Evolutionary conservation across 64 coral and sea anemone genomes (phyloP), one percentile per base, ranked within the genome.

Genomic region (Montipora efflorescens): DNA sequence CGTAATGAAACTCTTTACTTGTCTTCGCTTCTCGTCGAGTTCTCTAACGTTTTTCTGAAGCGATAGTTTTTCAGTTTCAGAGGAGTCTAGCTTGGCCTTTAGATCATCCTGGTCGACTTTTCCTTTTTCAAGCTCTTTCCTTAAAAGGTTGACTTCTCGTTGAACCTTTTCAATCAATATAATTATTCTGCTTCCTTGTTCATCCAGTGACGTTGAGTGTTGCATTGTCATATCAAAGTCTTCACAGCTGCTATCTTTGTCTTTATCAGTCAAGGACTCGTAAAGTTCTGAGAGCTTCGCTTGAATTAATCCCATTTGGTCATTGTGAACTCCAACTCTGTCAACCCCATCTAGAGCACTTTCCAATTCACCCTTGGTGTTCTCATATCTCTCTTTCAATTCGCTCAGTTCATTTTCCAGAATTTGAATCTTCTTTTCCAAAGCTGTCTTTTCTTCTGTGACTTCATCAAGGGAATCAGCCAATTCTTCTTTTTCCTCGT

Each of bases 1-100:
- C 10, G 93, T 90, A 4, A 98, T 79, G 72, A 98, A 98, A 78
- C 93, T 94, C 79, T 98, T 98, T 21, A 98, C 91, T 58, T 98
- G 96, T 77, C 88, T 91, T 66, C 91, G 87, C 77, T 95, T 98
- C 55, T 94, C 96, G 67, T 98, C 96, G 48, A 87, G 91, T 87
- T 98, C 96, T 78, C 96, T 93, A 14, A 98, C 92, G 45, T 88
- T 87, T 25, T 92, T 98, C 79, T 92, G 96, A 74, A 98, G 68
- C 7, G 84, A 89, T 46, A 68, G 18, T 76, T 92, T 98, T 23
- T 98, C 96, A 10, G 76, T 92, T 74, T 84, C 44, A 20, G 91
- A 75, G 3, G 79, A 59, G 8, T 92, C 93, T 9, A 98, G 14
- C 49, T 90, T 79, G 23, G 23, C 8, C 13, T 78, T 89, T 1